These are phyloP conservation scores for Bufo bufo DNA, from an alignment of 2,113 vertebrate genomes.

Conservation along the genomic window DNA sequence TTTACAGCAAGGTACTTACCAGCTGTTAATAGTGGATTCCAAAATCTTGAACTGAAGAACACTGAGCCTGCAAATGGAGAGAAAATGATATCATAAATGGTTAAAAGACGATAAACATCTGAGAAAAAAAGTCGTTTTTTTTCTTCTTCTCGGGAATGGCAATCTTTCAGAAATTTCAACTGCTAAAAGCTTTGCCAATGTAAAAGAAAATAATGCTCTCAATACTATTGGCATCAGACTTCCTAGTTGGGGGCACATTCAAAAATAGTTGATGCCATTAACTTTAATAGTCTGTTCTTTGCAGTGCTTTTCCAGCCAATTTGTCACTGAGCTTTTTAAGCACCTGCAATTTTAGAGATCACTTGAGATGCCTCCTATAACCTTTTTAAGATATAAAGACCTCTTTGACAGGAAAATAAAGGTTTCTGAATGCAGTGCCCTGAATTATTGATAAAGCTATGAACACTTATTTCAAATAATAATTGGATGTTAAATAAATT, in stretches of 20 bases:
- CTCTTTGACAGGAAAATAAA: conserved; percentile 61
- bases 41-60: neutral
- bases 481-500: conserved; percentile 71
- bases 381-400: conserved; percentile 59
- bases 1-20: neutral
- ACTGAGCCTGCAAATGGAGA: neutral
- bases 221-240: conserved; percentile 17
- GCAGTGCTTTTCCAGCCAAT: conserved; percentile 38
- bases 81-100: neutral
- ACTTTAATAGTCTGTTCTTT: conserved; percentile 11
- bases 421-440: conserved; percentile 60
- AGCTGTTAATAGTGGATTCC: neutral
- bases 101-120: neutral
- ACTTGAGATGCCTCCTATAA: conserved; percentile 57
- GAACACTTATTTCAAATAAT: conserved; percentile 67
- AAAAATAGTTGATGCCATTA: conserved; percentile 4
- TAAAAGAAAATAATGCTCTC: conserved; percentile 23
- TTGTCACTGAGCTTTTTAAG: conserved; percentile 53
- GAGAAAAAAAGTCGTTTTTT: neutral
- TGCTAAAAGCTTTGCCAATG: neutral
- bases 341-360: conserved; percentile 56
- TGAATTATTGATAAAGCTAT: conserved; percentile 72
- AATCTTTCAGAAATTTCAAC: neutral
- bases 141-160: neutral
- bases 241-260: conserved; percentile 16